Conservation (phyloP, 2,797 vertebrate species). For the Paguma larvata region DNA sequence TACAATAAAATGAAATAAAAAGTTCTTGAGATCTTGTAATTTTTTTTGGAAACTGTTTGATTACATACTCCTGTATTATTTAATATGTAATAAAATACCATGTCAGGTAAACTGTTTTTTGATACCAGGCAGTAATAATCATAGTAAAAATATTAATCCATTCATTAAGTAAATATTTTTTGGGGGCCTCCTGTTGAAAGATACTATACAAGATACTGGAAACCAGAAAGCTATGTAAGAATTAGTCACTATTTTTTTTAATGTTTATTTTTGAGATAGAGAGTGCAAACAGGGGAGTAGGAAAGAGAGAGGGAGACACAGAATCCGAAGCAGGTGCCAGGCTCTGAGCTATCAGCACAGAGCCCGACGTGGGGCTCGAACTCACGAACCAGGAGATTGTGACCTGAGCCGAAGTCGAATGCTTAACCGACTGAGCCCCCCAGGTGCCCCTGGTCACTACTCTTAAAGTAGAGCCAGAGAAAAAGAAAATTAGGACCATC, state of each 20-base stretch:
- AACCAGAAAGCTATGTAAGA: background rate
- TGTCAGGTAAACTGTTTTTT: background rate
- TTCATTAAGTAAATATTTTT: background rate
- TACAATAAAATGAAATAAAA: background rate
- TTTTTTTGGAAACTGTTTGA: background rate
- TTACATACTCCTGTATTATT: background rate
- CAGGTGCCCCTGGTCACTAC: background rate
- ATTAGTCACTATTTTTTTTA: background rate
- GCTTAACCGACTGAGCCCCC: too few relatives aligned
- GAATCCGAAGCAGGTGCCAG: too few relatives aligned
- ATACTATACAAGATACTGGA: background rate
- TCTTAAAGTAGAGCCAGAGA: too few relatives aligned
- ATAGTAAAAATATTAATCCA: conserved; percentile 19
- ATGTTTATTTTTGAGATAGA: too few relatives aligned
- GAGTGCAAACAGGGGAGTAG: too few relatives aligned
- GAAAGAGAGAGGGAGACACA: too few relatives aligned
- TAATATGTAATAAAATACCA: background rate
- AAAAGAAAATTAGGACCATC: background rate
- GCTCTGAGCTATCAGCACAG: too few relatives aligned
- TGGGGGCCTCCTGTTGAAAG: background rate
- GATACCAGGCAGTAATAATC: background rate
- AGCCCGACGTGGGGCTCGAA: too few relatives aligned
- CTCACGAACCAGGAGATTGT: too few relatives aligned
- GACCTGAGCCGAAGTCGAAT: too few relatives aligned
- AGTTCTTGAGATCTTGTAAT: background rate